These are phyloP conservation scores for Yoshiicerus persimilis DNA, from an alignment of 1,140 invertebrate species.

Conservation along the genomic window DNA sequence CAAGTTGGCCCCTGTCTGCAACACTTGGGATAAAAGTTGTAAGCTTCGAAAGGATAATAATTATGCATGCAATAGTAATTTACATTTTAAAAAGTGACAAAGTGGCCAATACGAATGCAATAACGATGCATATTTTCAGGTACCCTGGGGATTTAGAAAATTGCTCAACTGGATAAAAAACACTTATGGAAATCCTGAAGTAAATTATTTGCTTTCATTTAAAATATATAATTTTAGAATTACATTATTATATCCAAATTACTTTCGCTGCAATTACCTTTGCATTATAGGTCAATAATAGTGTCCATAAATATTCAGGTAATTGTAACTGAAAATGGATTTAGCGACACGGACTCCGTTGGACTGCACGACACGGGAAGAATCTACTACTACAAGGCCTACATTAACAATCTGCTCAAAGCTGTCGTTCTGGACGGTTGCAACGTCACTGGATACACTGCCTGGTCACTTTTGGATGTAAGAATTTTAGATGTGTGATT, in stretches of 20 bases:
- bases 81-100: too few species aligned
- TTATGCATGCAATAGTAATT: too few species aligned
- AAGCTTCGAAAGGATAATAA: too few species aligned
- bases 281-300: too few species aligned
- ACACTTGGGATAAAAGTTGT: conserved; percentile 1
- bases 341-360: background rate
- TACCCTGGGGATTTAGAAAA: background rate
- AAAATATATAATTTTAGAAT: too few species aligned
- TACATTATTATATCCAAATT: too few species aligned
- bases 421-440: background rate
- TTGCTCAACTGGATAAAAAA: background rate
- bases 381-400: background rate
- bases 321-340: too few species aligned
- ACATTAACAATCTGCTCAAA: background rate
- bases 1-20: background rate
- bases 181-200: background rate
- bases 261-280: too few species aligned
- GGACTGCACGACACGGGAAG: background rate
- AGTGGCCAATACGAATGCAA: too few species aligned
- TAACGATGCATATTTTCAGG: background rate
- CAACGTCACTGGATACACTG: background rate
- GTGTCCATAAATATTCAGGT: too few species aligned
- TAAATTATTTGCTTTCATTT: too few species aligned
- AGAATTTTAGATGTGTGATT: too few species aligned
- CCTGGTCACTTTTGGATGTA: background rate